Evolutionary conservation across 2,113 vertebrate species (phyloP).

Genomic region (Steatornis caripensis): DNA sequence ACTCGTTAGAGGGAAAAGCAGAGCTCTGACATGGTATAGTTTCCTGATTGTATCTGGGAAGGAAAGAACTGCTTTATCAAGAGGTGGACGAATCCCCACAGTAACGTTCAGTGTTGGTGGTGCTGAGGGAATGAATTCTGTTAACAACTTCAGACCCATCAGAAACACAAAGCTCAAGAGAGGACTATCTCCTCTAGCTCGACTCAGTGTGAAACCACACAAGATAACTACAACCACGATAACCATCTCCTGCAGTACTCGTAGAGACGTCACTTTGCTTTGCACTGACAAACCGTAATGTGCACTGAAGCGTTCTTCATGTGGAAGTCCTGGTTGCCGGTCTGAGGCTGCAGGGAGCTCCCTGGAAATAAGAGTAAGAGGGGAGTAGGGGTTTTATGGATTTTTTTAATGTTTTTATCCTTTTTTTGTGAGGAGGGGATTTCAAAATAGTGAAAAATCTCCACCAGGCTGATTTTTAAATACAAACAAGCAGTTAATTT

Average conservation of each 20-base stretch:
- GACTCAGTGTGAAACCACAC: background rate
- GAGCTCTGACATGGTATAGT: background rate
- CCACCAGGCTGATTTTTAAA: background rate
- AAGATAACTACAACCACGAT: background rate
- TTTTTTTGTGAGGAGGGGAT: background rate
- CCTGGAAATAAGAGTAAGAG: background rate
- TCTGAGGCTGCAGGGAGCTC: background rate
- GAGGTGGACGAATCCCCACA: background rate
- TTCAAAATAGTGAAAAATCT: background rate
- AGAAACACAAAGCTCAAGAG: background rate
- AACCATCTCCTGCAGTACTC: background rate
- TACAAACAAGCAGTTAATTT: background rate
- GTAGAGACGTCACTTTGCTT: background rate
- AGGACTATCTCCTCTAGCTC: background rate
- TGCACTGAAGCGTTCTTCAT: background rate
- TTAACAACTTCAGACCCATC: background rate
- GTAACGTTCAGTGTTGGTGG: background rate
- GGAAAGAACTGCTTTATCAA: background rate
- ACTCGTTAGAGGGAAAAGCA: background rate
- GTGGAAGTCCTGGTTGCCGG: background rate
- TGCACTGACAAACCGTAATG: background rate
- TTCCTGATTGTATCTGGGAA: background rate
- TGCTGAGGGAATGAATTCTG: background rate
- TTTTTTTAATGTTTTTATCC: rapidly evolving
- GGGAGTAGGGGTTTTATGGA: background rate